These are phyloP conservation scores for Delphinapterus leucas DNA, from an alignment of 2,113 vertebrate species.

Conservation along the genomic window DNA sequence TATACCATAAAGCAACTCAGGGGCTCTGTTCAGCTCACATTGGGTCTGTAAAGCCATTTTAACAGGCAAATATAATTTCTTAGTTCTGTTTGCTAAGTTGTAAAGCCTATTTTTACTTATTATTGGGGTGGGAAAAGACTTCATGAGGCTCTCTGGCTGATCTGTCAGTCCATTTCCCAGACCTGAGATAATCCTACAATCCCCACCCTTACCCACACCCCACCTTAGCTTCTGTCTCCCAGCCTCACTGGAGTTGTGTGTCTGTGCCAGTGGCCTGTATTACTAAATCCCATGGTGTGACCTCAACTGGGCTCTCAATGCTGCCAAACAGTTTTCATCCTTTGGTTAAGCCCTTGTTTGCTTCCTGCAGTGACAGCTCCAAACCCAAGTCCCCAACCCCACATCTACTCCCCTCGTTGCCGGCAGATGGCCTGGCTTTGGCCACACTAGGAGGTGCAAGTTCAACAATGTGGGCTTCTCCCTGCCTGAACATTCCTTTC, in stretches of 20 bases:
- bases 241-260: neutral
- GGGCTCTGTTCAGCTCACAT: neutral
- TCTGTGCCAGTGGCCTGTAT: neutral
- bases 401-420: neutral
- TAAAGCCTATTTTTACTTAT: neutral
- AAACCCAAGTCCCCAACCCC: neutral
- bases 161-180: neutral
- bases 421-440: neutral
- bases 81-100: neutral
- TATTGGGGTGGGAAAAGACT: neutral
- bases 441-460: neutral
- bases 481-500: neutral
- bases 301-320: neutral
- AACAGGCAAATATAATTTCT: neutral
- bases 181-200: neutral
- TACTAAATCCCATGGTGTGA: neutral
- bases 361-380: neutral
- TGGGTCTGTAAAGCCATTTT: neutral
- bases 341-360: slow-evolving; percentile 34
- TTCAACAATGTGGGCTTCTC: neutral
- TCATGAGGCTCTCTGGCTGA: neutral
- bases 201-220: neutral
- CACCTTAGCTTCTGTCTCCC: neutral
- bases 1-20: neutral
- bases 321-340: neutral